These are phyloP conservation scores for Siniperca undulata DNA, from an alignment of 2,797 vertebrate species.

Conservation along the genomic window DNA sequence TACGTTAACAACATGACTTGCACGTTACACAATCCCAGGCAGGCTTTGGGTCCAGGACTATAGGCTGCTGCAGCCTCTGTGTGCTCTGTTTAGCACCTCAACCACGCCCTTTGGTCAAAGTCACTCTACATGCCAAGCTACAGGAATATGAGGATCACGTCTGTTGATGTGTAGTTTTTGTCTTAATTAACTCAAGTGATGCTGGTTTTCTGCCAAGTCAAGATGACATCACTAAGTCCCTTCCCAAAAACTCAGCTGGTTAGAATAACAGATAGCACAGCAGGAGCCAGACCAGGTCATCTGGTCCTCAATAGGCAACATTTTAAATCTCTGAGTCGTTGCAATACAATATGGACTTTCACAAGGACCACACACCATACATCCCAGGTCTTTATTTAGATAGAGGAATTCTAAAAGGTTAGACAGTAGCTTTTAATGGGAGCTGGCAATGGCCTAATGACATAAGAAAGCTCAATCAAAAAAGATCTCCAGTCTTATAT, in stretches of 20 bases:
- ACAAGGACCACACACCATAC: not conserved
- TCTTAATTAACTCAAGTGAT: constrained; percentile 40
- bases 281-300: constrained; percentile 42
- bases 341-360: constrained; percentile 6
- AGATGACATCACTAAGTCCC: constrained; percentile 69
- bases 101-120: constrained; percentile 84
- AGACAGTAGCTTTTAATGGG: not conserved
- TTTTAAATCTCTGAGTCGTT: constrained; percentile 28
- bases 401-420: not conserved
- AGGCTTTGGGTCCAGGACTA: constrained; percentile 42
- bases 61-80: constrained; percentile 50
- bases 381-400: not conserved
- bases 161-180: constrained; percentile 38
- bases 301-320: constrained; percentile 38
- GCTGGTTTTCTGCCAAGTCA: constrained; percentile 60
- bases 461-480: not conserved
- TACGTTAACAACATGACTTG: constrained; percentile 52
- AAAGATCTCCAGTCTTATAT: not conserved
- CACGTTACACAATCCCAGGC: constrained; percentile 63
- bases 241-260: constrained; percentile 48
- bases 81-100: constrained; percentile 60
- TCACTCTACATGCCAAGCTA: constrained; percentile 54
- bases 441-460: not conserved
- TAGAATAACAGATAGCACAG: constrained; percentile 38
- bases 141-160: constrained; percentile 44